phyloP scores from a whole-genome alignment of 2,888 invertebrate genomes.

The Conomelus anceps region DNA sequence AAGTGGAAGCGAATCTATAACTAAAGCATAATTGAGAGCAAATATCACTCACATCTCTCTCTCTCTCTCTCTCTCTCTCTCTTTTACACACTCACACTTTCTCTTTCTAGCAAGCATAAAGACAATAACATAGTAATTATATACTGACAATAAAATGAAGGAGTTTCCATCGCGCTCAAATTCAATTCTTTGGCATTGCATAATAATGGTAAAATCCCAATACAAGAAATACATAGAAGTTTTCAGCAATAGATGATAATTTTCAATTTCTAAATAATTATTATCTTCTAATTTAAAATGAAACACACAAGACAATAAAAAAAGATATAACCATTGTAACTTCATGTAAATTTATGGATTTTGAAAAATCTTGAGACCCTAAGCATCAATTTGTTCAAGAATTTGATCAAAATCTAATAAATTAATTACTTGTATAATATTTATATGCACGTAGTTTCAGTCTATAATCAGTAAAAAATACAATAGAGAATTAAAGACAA shows the following conservation, averaged over 20 bases:
- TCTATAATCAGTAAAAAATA: background rate
- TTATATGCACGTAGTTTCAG: background rate
- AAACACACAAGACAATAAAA: background rate
- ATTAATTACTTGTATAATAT: background rate
- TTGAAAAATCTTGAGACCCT: background rate
- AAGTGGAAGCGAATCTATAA: background rate
- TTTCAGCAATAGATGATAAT: background rate
- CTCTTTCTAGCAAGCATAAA: background rate
- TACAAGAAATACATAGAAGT: background rate
- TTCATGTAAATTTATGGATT: no score
- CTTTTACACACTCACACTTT: background rate
- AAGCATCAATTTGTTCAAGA: background rate
- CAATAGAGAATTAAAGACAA: background rate
- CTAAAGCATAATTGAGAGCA: background rate
- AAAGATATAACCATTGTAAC: no score
- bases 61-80: background rate
- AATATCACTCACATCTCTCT: background rate
- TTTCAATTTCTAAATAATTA: background rate
- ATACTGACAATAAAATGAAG: background rate
- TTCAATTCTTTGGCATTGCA: background rate
- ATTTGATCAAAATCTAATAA: background rate
- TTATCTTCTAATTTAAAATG: background rate
- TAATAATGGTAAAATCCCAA: background rate
- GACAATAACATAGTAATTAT: no score
- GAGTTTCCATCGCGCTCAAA: background rate